Conservation (phyloP, 2,888 invertebrate species). For the Caenorhabditis doughertyi region DNA sequence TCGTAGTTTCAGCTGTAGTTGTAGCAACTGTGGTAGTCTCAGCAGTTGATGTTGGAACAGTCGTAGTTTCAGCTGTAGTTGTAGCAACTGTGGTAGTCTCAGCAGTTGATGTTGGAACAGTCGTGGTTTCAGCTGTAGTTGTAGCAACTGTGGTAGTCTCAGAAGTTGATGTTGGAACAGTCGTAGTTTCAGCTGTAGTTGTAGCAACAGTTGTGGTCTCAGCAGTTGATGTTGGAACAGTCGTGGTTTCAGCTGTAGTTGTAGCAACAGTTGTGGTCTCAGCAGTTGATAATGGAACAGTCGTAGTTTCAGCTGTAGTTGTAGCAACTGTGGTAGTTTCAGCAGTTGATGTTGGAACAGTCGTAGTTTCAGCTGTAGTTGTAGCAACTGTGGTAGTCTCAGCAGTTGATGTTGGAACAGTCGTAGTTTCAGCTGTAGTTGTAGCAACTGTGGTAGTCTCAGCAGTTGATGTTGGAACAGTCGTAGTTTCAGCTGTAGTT, state of each 20-base stretch:
- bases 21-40: neutral
- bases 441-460: neutral
- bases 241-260: neutral
- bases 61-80: neutral
- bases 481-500: neutral
- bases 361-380: neutral
- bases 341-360: neutral
- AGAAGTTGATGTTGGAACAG: neutral
- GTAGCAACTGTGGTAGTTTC: neutral
- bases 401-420: neutral
- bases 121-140: neutral
- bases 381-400: neutral
- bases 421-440: neutral
- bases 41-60: neutral
- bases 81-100: neutral
- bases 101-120: neutral
- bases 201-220: neutral
- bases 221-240: neutral
- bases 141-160: neutral
- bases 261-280: neutral
- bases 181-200: neutral
- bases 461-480: neutral
- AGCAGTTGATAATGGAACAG: neutral
- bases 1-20: neutral
- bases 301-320: neutral